Conservation (phyloP, 2,888 invertebrate species). For the Erebia palarica region DNA sequence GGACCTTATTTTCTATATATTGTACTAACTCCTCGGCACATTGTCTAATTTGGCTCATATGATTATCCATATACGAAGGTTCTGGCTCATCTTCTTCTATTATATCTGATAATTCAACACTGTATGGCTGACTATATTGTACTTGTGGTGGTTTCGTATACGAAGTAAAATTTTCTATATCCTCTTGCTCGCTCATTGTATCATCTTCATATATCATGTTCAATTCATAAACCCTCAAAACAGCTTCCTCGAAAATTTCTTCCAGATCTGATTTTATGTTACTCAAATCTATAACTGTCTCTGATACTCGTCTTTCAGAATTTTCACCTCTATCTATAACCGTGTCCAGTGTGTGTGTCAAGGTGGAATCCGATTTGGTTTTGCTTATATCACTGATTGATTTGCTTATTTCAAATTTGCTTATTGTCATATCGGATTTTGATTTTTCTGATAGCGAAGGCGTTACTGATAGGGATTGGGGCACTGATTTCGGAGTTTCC, state of each 20-base stretch:
- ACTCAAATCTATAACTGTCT: constrained; percentile 71
- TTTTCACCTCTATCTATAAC: constrained; percentile 67
- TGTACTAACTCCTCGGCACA: constrained; percentile 63
- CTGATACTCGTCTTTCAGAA: constrained; percentile 64
- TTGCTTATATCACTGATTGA: constrained; percentile 73
- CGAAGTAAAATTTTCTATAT: constrained; percentile 67
- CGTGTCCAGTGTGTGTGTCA: constrained; percentile 75
- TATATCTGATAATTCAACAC: constrained; percentile 74
- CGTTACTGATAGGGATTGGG: constrained; percentile 52
- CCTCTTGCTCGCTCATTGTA: constrained; percentile 73
- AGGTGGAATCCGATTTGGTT: constrained; percentile 75
- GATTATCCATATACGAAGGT: constrained; percentile 63
- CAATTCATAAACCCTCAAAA: constrained; percentile 55
- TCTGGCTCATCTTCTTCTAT: constrained; percentile 76
- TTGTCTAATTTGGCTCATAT: constrained; percentile 52
- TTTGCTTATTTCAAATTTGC: constrained; percentile 59
- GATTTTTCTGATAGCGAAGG: constrained; percentile 74
- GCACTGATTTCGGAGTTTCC: constrained; percentile 51
- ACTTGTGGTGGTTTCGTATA: constrained; percentile 69
- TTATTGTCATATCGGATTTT: constrained; percentile 75
- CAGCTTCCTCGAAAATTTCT: constrained; percentile 65
- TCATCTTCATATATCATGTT: constrained; percentile 58
- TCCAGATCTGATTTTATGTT: constrained; percentile 71
- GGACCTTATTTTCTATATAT: constrained; percentile 66
- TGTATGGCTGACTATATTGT: constrained; percentile 60